Base-by-base conservation (phyloP, 2,113 vertebrate species). In the Leptobrachium ailaonicum region DNA sequence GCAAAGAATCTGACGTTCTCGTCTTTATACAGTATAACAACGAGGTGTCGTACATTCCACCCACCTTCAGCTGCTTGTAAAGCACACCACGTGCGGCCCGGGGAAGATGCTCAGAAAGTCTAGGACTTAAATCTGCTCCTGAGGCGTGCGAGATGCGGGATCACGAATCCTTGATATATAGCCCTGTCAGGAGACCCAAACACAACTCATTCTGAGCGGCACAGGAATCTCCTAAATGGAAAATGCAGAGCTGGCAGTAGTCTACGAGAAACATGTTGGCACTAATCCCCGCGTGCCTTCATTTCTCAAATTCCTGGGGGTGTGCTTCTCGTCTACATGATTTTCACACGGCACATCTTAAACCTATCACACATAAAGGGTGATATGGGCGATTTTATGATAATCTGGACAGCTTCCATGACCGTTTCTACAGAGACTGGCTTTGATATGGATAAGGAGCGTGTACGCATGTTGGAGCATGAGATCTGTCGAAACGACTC, bases 171-270 rank as follows among this genome's bases (percentile, higher is more conserved):
- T n/a, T 73, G 47, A 80, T 40, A 14, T 80, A 80, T 73, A 11
- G 71, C 41, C 47, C 71, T 80, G 70, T 73, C 70, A 58, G 40
- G 12, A n/a, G 41, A 60, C 7, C 9, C 78, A 80, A 73, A 80
- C 47, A 32, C 5, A 40, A 56, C 9, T 50, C 45, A 41, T 58
- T 43, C 43, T 40, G 13, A 32, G 20, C 20, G 20, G 20, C 58
- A 43, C 10, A 66, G 20, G 47, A 66, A 4, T 9, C 43, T 70
- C 68, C 11, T 47, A 47, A 47, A 70, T 70, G 10, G 66, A 45
- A 56, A 73, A 67, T 58, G 14, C 47, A 11, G 41, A 58, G 6
- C 62, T 80, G 78, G 78, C 50, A 56, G 4, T 0, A 50, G 45
- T 42, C 63, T 20, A 7, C 43, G 2, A 43, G 44, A 50, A 64